A percentile compares a stretch with the other conserved stretches of the same genome.
phyloP scores from a whole-genome alignment of 2,113 vertebrate genomes.

The Notarius quadriscutis region DNA sequence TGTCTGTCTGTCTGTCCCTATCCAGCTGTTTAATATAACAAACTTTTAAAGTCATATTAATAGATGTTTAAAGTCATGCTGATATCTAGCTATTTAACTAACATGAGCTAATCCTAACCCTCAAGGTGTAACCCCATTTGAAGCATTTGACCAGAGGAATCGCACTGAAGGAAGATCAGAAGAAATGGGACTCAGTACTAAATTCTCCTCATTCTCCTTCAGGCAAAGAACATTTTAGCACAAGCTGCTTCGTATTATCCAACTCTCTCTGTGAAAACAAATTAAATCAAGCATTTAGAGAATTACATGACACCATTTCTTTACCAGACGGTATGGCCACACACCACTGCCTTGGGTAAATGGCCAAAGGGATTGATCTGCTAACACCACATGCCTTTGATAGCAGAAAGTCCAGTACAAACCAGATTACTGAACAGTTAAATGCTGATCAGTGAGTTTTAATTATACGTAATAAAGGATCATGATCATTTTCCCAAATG shows the following conservation, averaged over 20 bases:
- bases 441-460: constrained; percentile 7
- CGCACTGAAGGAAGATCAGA: background rate
- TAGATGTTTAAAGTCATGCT: background rate
- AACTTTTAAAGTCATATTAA: background rate
- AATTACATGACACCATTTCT: background rate
- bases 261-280: constrained; percentile 14
- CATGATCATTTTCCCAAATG: background rate
- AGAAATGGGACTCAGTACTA: background rate
- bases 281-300: constrained; percentile 10
- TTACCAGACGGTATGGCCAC: constrained; percentile 7
- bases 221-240: background rate
- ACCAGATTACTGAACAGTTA: background rate
- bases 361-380: constrained; percentile 11
- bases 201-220: background rate
- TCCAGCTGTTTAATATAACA: background rate
- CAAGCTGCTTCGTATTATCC: background rate
- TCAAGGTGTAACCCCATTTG: background rate
- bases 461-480: background rate
- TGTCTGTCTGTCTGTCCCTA: too few species aligned
- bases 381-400: constrained; percentile 21
- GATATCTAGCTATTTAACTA: background rate
- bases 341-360: constrained; percentile 35
- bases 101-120: background rate
- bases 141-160: background rate
- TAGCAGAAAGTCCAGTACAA: constrained; percentile 10